Base-by-base conservation (phyloP, 2,888 invertebrate genomes). In the Heteropelma amictum region DNA sequence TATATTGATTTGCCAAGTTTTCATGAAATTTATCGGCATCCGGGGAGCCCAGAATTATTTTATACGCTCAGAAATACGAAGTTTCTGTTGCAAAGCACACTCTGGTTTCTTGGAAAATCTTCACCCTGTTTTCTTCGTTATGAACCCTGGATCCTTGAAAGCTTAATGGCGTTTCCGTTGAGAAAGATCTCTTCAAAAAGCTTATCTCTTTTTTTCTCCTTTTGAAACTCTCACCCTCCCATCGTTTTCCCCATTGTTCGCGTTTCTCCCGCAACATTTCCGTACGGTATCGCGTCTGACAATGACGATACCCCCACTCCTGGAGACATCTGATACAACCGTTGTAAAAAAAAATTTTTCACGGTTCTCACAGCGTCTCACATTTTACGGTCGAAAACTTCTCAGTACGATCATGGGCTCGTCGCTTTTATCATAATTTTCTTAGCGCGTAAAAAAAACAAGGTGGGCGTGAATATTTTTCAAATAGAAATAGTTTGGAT, bases 141-240 rank as follows among this genome's bases (percentile, higher is more conserved):
- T 42, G 21, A 28, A 21, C 65, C 73, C 54, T 79, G 58, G 61
- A 64, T 64, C 51, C 74, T 64, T 77, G 58, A 76, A 68, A 77
- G 77, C 77, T 81, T 82, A 82, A 82, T 82, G 78, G 80, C 80
- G 80, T 81, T 80, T 80, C 75, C 63, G 51, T 38, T 45, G 68
- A 38, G 61, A n/a, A 14, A 56, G 47, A 67, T 42, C 73, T 42
- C 51, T 73, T 58, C 60, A 51, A 64, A 73, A 64, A 69, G 56
- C 28, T n/a, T n/a, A 51, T 33, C 68, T 61, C 49, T 69, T 61
- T 74, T 72, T 75, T 74, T 69, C 63, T 60, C 75, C 33, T 63
- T 56, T 7, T n/a, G 23, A n/a, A 56, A 40, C 51, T 71, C 42
- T 42, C 73, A 58, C 56, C 49, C 28, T 35, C 17, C n/a, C 14